Conservation (phyloP, 2,797 vertebrate species). For the Coreius guichenoti region DNA sequence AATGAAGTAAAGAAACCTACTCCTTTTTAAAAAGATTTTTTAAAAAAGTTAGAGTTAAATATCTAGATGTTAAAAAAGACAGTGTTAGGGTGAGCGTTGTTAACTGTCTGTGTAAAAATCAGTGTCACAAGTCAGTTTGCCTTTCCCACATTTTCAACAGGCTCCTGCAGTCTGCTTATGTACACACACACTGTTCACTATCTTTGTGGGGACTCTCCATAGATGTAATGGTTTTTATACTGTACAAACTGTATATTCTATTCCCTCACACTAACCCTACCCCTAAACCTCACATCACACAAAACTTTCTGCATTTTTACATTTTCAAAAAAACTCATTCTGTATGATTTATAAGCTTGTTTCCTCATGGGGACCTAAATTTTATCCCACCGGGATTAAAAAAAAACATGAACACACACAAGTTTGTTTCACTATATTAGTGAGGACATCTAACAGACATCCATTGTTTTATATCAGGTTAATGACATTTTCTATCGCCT, state of each 20-base stretch:
- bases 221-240: too few relatives aligned
- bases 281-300: too few relatives aligned
- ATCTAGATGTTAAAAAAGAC: neutral
- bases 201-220: too few relatives aligned
- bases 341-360: too few relatives aligned
- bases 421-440: neutral
- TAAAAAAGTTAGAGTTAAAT: neutral
- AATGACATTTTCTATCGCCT: neutral
- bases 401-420: too few relatives aligned
- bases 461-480: neutral
- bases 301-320: too few relatives aligned
- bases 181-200: neutral
- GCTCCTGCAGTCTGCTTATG: neutral
- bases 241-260: too few relatives aligned
- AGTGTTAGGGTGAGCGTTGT: slow-evolving; percentile 19
- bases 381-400: too few relatives aligned
- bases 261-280: too few relatives aligned
- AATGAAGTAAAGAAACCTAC: neutral
- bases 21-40: neutral
- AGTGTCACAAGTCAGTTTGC: slow-evolving; percentile 31
- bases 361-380: too few relatives aligned
- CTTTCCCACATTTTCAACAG: slow-evolving; percentile 42
- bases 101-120: slow-evolving; percentile 33
- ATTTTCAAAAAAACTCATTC: too few relatives aligned
- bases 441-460: neutral